Evolutionary conservation across 2,113 vertebrate genomes (phyloP).

Genomic region (Dipodomys stephensi): DNA sequence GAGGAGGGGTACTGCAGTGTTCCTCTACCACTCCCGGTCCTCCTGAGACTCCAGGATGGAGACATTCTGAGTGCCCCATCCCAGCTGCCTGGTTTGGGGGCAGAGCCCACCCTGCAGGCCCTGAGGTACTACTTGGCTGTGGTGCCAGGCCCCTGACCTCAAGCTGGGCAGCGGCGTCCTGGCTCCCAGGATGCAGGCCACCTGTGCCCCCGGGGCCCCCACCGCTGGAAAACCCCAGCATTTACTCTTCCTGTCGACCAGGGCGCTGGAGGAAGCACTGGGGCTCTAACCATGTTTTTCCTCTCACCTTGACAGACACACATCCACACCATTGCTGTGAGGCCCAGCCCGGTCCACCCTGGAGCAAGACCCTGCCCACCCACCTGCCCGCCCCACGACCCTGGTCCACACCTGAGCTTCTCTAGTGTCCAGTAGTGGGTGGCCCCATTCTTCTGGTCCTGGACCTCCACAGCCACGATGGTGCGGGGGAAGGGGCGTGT

Average conservation of each 20-base stretch:
- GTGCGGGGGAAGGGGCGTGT: constrained; percentile 95
- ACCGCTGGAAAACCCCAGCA: rapidly evolving
- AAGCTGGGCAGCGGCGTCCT: rapidly evolving
- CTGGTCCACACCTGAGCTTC: constrained; percentile 92
- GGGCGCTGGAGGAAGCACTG: rapidly evolving
- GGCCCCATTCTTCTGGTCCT: constrained; percentile 98
- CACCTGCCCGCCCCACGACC: rapidly evolving
- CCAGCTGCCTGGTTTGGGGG: too few relatives aligned
- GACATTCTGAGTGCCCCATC: too few relatives aligned
- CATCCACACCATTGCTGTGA: rapidly evolving
- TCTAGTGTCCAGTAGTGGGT: constrained; percentile 98
- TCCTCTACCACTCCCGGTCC: too few relatives aligned
- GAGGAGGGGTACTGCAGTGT: too few relatives aligned
- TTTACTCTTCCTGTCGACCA: rapidly evolving
- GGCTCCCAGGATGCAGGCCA: too few relatives aligned
- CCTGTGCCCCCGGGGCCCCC: neutral
- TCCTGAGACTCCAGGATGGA: rapidly evolving
- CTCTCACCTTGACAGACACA: neutral
- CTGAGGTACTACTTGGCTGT: too few relatives aligned
- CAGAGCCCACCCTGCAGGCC: neutral
- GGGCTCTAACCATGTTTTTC: rapidly evolving
- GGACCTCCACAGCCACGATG: constrained; percentile 97
- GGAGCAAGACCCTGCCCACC: rapidly evolving
- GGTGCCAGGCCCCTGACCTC: too few relatives aligned
- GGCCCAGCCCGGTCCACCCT: rapidly evolving